Base-by-base conservation (phyloP, 2,888 invertebrate species). In the Trichogramma evanescens region DNA sequence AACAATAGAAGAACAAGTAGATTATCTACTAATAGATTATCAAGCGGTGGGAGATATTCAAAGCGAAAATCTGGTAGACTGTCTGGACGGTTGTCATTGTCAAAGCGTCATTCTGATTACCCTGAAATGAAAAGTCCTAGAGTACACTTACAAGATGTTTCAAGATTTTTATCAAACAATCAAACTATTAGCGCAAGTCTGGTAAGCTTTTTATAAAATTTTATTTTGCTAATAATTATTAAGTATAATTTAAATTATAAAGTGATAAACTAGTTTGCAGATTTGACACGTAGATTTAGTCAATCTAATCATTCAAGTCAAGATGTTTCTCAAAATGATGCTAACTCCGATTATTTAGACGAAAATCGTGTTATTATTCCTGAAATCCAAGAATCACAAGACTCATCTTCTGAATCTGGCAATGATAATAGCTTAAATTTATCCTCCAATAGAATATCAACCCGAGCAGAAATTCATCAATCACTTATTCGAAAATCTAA, bases 71-170 rank as follows among this genome's bases (percentile, higher is more conserved):
- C 72, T 5, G 63, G 63, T 13, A 67, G 66, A 59, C 58, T 68
- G 10, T 68, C 70, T 7, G 65, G 63, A 53, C 58, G 26, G 26
- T 26, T 26, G 26, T 26, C 62, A 54, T 46, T 61, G 40, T 63
- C 63, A n/a, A 65, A 59, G 49, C 58, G 59, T 49, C 60, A 51
- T n/a, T 56, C 62, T 5, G 64, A 61, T 6, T 52, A 50, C 54
- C 54, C 64, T n/a, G 67, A 69, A 54, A 41, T 62, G 3, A 66
- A 67, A 66, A 75, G 70, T 61, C 75, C 74, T 6, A 67, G 69
- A 50, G 75, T 77, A 8, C 66, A 72, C 38, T 63, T 76, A 1
- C 73, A 74, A 51, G 74, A 77, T 59, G 74, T 76, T 10, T 76
- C 75, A 6, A 71, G 72, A 44, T 65, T 74, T 9, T 62, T 77